A percentile compares a stretch with the other conserved stretches of the same genome.
Evolutionary conservation across 1,140 invertebrate genomes (phyloP).

Genomic region (Aphaenogaster ashmeadi): DNA sequence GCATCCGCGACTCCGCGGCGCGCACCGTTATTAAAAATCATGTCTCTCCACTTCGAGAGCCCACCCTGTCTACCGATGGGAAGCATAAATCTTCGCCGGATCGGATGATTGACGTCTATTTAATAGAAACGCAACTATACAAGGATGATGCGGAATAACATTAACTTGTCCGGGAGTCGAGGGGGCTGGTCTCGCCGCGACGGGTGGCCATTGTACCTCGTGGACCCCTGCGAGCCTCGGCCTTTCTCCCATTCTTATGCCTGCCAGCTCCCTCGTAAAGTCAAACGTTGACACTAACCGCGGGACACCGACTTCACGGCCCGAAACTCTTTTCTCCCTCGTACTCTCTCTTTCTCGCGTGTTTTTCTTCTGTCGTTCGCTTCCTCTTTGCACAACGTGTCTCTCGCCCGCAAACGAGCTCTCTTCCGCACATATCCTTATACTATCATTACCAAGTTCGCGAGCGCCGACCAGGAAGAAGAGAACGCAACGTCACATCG

Average conservation of each 20-base stretch:
- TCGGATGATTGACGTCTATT: constrained; percentile 85
- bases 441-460: constrained; percentile 74
- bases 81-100: constrained; percentile 78
- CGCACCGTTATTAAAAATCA: constrained; percentile 71
- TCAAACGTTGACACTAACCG: constrained; percentile 86
- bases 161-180: constrained; percentile 85
- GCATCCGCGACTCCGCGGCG: constrained; percentile 1
- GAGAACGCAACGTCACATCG: constrained; percentile 59
- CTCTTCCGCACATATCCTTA: constrained; percentile 66
- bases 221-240: constrained; percentile 79
- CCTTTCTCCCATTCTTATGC: constrained; percentile 79
- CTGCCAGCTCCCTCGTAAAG: constrained; percentile 85
- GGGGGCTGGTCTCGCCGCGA: constrained; percentile 81
- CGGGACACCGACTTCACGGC: constrained; percentile 78
- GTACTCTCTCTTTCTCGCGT: constrained; percentile 46
- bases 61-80: constrained; percentile 66
- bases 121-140: constrained; percentile 85
- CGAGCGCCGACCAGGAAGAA: constrained; percentile 36
- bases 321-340: constrained; percentile 47
- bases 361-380: constrained; percentile 25
- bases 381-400: constrained; percentile 12
- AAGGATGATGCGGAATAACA: constrained; percentile 81
- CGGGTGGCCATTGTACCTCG: constrained; percentile 84
- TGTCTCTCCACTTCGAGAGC: constrained; percentile 62
- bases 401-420: background rate